phyloP scores from a whole-genome alignment of 1,140 invertebrate genomes.

The Bursaphelenchus mucronatus region DNA sequence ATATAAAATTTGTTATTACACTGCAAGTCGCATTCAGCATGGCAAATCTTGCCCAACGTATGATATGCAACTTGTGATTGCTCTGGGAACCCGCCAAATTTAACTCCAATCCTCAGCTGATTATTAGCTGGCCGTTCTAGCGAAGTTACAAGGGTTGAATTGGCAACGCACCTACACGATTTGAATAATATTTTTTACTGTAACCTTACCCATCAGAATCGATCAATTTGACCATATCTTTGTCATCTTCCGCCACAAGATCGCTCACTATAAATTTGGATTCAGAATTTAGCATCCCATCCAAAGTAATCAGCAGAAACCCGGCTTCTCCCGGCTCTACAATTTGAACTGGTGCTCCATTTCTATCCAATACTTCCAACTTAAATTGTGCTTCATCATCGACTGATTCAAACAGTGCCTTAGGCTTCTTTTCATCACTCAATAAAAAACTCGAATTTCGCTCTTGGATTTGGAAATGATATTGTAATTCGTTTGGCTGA shows the following conservation, averaged over 20 bases:
- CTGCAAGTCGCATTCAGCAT: conserved; percentile 6
- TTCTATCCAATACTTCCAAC: conserved; percentile 15
- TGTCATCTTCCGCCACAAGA: conserved; percentile 20
- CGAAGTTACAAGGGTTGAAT: conserved; percentile 22
- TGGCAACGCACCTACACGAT: conserved; percentile 23
- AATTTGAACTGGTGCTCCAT: conserved; percentile 9
- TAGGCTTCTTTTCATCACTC: neutral
- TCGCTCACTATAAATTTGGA: conserved; percentile 8
- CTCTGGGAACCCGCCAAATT: conserved; percentile 24
- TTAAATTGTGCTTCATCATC: conserved; percentile 7
- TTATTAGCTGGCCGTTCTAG: conserved; percentile 13
- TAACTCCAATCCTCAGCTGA: conserved; percentile 21
- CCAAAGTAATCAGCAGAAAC: conserved; percentile 13
- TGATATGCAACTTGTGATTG: conserved; percentile 29
- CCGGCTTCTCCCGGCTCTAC: conserved; percentile 17
- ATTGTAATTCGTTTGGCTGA: conserved; percentile 16
- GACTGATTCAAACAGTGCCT: neutral
- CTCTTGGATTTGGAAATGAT: conserved; percentile 13
- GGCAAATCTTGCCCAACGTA: conserved; percentile 26
- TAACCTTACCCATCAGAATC: conserved; percentile 19
- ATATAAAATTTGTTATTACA: conserved; percentile 7
- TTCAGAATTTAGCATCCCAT: conserved; percentile 7
- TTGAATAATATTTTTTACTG: neutral
- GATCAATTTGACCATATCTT: conserved; percentile 19
- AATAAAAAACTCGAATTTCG: conserved; percentile 4